Conservation (phyloP, 2,888 invertebrate genomes). For the Phalangium opilio region DNA sequence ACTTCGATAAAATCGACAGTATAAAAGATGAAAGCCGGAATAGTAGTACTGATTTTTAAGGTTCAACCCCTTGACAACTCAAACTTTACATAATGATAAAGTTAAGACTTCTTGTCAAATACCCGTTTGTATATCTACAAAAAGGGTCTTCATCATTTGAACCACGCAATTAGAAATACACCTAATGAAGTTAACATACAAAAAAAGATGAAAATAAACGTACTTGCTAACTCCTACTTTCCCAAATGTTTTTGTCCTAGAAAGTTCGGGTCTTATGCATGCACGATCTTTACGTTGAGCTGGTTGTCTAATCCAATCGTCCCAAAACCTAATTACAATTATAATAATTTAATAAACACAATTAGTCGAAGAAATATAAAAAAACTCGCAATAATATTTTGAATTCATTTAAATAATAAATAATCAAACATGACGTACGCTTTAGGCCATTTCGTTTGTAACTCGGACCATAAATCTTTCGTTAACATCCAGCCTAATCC, state of each 20-base stretch:
- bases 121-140: not conserved
- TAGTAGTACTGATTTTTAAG: too few relatives aligned
- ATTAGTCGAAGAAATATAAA: not conserved
- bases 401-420: not conserved
- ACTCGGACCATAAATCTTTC: constrained; percentile 61
- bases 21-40: too few relatives aligned
- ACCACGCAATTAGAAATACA: not conserved
- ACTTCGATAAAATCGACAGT: too few relatives aligned
- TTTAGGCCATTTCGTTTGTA: constrained; percentile 82
- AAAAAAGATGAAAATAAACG: constrained; percentile 20
- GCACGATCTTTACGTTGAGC: constrained; percentile 70
- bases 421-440: constrained; percentile 45
- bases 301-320: constrained; percentile 96
- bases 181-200: not conserved
- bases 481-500: constrained; percentile 95
- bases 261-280: constrained; percentile 92
- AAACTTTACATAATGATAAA: not conserved
- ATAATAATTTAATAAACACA: not conserved
- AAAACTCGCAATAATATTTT: not conserved
- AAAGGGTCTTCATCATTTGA: not conserved
- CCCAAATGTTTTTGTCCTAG: constrained; percentile 90
- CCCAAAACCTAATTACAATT: constrained; percentile 68
- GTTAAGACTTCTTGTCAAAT: not conserved
- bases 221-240: constrained; percentile 69
- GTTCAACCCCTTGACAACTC: too few relatives aligned